Conservation (phyloP, 2,113 vertebrate species). For the Hipposideros armiger region DNA sequence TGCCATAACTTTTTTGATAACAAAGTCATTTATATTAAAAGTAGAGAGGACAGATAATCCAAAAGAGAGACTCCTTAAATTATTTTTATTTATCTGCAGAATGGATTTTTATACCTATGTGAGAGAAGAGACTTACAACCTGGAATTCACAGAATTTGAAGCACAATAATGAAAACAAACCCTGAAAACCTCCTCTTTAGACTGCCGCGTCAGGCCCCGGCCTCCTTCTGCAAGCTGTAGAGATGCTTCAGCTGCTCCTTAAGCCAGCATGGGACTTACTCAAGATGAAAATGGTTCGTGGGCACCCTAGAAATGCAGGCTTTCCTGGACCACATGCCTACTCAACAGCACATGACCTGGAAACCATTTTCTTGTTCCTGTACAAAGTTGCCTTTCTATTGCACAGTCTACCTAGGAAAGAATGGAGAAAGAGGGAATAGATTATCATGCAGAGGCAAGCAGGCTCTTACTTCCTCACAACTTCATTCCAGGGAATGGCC, state of each 20-base stretch:
- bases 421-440: not conserved
- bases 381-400: not conserved
- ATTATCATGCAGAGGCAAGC: not conserved
- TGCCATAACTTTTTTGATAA: constrained; percentile 5
- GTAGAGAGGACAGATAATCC: constrained; percentile 13
- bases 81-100: constrained; percentile 31
- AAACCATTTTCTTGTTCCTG: constrained; percentile 15
- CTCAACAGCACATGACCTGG: not conserved
- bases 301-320: not conserved
- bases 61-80: constrained; percentile 43
- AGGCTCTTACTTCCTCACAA: not conserved
- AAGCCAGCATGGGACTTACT: not conserved
- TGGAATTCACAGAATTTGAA: constrained; percentile 40
- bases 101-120: constrained; percentile 49
- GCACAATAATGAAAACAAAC: not conserved
- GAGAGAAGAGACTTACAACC: not conserved
- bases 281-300: not conserved
- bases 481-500: not conserved
- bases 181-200: not conserved
- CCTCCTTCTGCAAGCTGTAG: not conserved
- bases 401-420: not conserved
- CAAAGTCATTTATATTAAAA: constrained; percentile 40
- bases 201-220: not conserved
- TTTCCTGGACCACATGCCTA: not conserved
- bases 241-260: not conserved